These are phyloP conservation scores for Microcebus lehilahytsara DNA, from an alignment of 2,113 vertebrate species.

Conservation along the genomic window DNA sequence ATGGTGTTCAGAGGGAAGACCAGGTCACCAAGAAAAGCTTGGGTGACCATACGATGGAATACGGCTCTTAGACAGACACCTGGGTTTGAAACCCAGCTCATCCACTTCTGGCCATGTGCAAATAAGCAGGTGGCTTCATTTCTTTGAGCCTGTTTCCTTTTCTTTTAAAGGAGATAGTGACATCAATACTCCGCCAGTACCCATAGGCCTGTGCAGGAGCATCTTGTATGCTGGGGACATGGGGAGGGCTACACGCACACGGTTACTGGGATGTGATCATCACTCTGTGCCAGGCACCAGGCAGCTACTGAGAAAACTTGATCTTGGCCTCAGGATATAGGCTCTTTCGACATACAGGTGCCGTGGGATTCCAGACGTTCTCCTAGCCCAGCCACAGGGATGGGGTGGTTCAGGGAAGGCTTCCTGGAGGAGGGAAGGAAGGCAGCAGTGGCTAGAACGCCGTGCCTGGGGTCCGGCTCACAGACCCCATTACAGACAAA, in stretches of 20 bases:
- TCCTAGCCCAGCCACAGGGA: not conserved
- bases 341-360: not conserved
- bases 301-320: not conserved
- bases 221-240: fast-evolving
- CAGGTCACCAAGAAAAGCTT: not conserved
- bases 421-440: not conserved
- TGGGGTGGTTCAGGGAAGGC: not conserved
- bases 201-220: not conserved
- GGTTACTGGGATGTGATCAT: fast-evolving
- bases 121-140: not conserved
- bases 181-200: not conserved
- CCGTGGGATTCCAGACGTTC: not conserved
- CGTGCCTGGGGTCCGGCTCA: not conserved
- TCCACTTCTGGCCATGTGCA: not conserved
- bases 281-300: no score
- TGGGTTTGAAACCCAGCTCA: not conserved
- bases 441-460: not conserved
- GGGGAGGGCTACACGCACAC: fast-evolving
- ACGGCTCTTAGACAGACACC: not conserved
- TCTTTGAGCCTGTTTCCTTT: not conserved
- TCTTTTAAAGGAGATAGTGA: not conserved
- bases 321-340: not conserved
- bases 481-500: not conserved
- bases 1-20: not conserved
- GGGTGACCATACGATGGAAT: not conserved